Percentiles rank a stretch among this genome's conserved stretches.
phyloP scores from a whole-genome alignment of 2,113 vertebrate genomes.

The Ictalurus punctatus region DNA sequence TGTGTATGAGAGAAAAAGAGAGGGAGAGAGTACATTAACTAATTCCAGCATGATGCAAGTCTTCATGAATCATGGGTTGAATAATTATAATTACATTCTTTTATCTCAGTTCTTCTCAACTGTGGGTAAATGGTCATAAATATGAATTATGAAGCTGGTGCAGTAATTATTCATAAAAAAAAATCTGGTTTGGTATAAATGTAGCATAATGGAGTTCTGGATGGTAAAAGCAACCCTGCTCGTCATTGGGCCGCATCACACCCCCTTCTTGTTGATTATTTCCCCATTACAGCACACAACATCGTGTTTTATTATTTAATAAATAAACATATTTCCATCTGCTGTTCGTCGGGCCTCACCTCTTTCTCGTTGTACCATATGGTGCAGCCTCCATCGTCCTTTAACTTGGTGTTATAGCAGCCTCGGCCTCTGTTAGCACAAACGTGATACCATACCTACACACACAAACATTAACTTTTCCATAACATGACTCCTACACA shows the following conservation, averaged over 20 bases:
- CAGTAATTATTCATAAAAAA: not conserved
- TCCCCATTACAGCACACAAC: not conserved
- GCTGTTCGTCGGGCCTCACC: slow-evolving; percentile 61
- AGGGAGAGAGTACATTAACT: not conserved
- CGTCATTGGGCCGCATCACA: not conserved
- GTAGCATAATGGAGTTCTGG: not conserved
- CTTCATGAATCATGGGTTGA: not conserved
- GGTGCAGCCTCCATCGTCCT: slow-evolving; percentile 95
- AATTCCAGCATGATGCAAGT: not conserved
- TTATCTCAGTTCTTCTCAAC: not conserved
- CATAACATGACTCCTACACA: slow-evolving; percentile 67
- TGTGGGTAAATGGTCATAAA: not conserved
- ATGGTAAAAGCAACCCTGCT: not conserved
- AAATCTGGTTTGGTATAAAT: not conserved
- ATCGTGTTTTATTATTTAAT: not conserved
- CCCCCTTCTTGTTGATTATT: not conserved
- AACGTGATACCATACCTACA: slow-evolving; percentile 96
- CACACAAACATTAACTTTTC: not conserved
- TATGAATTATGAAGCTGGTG: not conserved
- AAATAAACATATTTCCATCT: not conserved
- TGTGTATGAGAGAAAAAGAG: no score
- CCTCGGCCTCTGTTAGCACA: slow-evolving; percentile 89
- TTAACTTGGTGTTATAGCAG: slow-evolving; percentile 92
- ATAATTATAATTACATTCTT: not conserved
- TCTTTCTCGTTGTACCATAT: slow-evolving; percentile 99